These are phyloP conservation scores for Actenoides lindsayi DNA, from an alignment of 2,113 vertebrate species.

Conservation along the genomic window DNA sequence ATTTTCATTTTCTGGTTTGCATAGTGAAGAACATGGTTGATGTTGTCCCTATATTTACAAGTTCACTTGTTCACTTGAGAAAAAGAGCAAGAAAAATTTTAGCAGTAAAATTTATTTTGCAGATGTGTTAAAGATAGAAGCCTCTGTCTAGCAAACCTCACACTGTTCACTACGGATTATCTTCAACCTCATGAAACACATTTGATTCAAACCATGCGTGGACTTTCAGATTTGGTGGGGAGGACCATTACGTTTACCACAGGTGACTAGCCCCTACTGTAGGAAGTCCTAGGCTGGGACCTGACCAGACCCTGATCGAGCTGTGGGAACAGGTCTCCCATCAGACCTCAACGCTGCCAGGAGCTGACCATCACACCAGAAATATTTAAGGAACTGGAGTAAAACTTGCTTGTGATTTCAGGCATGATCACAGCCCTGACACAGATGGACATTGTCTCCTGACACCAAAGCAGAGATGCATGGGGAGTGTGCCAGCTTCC, in stretches of 20 bases:
- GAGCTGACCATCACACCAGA: background rate
- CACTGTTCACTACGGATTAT: background rate
- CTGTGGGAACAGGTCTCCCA: background rate
- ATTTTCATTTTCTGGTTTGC: background rate
- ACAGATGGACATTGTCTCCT: accelerated
- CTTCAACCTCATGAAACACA: background rate
- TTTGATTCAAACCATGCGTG: background rate
- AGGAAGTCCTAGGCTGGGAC: background rate
- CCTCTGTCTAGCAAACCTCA: background rate
- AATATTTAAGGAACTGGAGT: background rate
- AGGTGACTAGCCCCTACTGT: background rate
- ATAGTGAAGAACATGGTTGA: background rate
- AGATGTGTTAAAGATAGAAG: background rate
- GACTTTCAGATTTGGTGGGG: background rate
- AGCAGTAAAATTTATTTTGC: background rate
- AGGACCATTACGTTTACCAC: background rate
- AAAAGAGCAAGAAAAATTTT: background rate
- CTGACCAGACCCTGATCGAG: background rate
- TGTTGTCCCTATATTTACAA: background rate
- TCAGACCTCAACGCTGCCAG: background rate
- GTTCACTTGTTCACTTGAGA: background rate
- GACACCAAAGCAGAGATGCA: background rate
- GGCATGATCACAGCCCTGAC: background rate
- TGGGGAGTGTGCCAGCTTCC: background rate
- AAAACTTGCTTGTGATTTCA: background rate